Evolutionary conservation across 2,888 invertebrate species (phyloP), one percentile per base, ranked within the genome.

Genomic region (Drosophila aldrichi): DNA sequence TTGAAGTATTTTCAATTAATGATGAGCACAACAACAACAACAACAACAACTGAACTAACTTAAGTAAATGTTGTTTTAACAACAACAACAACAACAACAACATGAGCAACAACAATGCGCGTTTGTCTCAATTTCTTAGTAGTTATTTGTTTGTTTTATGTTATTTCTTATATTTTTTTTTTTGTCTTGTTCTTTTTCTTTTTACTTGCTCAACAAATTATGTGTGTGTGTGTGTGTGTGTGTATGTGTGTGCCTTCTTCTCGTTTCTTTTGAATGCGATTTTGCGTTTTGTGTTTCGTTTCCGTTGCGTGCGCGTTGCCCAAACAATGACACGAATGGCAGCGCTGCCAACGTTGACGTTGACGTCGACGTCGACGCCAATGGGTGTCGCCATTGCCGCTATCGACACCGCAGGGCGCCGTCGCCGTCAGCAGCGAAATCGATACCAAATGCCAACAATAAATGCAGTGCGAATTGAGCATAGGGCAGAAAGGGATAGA

Each of bases 281-380:
- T 69, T 74, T 72, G 49, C 67, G 72, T 66, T 71, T 71, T 69
- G 60, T 59, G 22, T 63, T 61, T 41, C 44, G 75, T 66, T 76
- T 75, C 63, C 71, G 76, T 75, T 75, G 71, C 75, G 75, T 71
- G 66, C 60, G 66, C 60, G 75, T 58, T 70, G 75, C 46, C 76
- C 49, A 74, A 74, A 67, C 76, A 75, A 67, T 76, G 59, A 40
- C 49, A 66, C 54, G 41, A 57, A 38, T 29, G 40, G 18, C 68
- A 49, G 61, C 43, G 54, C 34, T 14, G 72, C 25, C 54, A 38
- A 2, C 16, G 64, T 22, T 22, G 20, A 2, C 20, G 48, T 29
- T 2, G 70, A 3, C 41, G 48, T 36, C 40, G 55, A 18, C 57
- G 72, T 44, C 51, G 41, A 36, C 41, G 65, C 51, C 69, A 55